Evolutionary conservation across 2,797 vertebrate genomes (phyloP).

Genomic region (Nothura maculosa): DNA sequence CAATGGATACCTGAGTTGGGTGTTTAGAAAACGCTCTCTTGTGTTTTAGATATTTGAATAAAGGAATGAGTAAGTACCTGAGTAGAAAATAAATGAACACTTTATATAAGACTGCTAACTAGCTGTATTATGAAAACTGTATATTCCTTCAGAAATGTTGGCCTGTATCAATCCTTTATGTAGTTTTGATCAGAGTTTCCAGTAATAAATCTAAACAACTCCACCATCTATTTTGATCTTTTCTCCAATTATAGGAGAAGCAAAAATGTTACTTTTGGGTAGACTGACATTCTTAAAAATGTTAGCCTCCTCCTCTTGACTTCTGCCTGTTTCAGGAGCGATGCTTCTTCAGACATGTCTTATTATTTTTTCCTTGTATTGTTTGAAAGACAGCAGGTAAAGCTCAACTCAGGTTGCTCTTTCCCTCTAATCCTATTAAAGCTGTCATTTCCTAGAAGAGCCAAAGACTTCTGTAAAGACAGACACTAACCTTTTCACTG

Average conservation of each 20-base stretch:
- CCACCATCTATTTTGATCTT: background rate
- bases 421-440: slow-evolving; percentile 24
- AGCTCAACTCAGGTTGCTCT: background rate
- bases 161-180: background rate
- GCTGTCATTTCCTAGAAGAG: slow-evolving; percentile 1
- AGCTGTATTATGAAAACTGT: background rate
- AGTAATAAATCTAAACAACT: background rate
- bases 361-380: background rate
- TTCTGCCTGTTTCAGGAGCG: background rate
- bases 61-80: background rate
- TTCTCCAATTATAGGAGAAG: slow-evolving; percentile 1
- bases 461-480: slow-evolving; percentile 8
- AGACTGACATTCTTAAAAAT: background rate
- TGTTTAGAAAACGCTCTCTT: background rate
- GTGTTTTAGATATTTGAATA: background rate
- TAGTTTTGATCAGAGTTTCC: slow-evolving; percentile 4
- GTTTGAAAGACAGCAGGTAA: slow-evolving; percentile 38
- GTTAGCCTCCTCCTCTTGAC: background rate
- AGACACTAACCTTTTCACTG: slow-evolving; percentile 48
- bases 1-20: background rate
- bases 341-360: background rate
- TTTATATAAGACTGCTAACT: background rate
- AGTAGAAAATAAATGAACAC: background rate
- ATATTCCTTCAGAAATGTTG: background rate
- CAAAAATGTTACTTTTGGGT: background rate